Evolutionary conservation across 2,113 vertebrate genomes (phyloP), one percentile per base, ranked within the genome.

Genomic region (Poeciliopsis occidentalis): DNA sequence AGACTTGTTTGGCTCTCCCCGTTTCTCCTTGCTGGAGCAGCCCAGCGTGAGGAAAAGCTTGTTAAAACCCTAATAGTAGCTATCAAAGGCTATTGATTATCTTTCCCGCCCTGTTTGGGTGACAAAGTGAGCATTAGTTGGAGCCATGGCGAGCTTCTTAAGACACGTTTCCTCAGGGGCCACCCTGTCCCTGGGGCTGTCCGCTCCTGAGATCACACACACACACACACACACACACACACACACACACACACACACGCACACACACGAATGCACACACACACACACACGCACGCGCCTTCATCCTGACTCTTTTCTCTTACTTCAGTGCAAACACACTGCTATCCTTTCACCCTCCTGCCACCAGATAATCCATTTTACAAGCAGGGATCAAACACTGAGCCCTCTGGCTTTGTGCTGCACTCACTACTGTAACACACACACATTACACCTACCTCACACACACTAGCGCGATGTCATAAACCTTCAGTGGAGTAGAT

Each of bases 41-140:
- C 84, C 87, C 89, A 92, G 89, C 90, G 82, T 89, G 90, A 93
- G 94, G 91, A 92, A 93, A 93, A 94, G 92, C 92, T 94, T 93
- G 94, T 95, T 94, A 93, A 89, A 93, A 92, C 93, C 85, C 93
- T 92, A 92, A 91, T 93, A 85, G 91, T 90, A 80, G 91, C 91
- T 94, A 94, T 96, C 94, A 93, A 94, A 93, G 93, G 92, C 87
- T 95, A 96, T 95, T 94, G 95, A 96, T 96, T 96, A 95, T 92
- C 94, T 91, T 94, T 96, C 94, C 88, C 64, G 90, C 92, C 87
- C 94, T 85, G 90, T 95, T 95, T 94, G 93, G 92, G 93, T 95
- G 94, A 95, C 94, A 95, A 95, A 88, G 67, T 92, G 93, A 95
- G 94, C 94, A 95, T 95, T 95, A 94, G 92, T 86, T 81, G 83